phyloP scores from a whole-genome alignment of 2,888 invertebrate species.

The Carabus problematicus region DNA sequence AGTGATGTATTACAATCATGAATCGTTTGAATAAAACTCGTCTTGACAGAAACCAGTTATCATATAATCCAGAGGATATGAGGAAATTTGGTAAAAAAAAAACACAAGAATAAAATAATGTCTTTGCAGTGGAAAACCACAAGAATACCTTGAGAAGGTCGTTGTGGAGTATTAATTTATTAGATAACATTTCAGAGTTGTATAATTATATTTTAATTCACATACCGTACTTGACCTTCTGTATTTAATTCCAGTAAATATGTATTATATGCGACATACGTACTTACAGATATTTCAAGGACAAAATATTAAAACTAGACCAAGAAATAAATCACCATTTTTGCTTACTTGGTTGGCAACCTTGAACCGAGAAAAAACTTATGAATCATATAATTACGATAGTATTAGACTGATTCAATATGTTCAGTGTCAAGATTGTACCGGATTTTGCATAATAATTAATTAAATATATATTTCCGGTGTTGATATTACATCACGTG shows the following conservation, averaged over 20 bases:
- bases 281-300: not conserved
- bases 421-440: too few relatives aligned
- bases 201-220: conserved; percentile 38
- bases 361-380: too few relatives aligned
- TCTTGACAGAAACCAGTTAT: not conserved
- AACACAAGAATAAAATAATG: conserved; percentile 13
- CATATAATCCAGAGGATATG: not conserved
- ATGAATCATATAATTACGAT: too few relatives aligned
- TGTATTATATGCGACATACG: not conserved
- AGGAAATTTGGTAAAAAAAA: not conserved
- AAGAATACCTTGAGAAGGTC: conserved; percentile 35
- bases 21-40: not conserved
- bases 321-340: conserved; percentile 3
- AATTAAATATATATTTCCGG: too few relatives aligned
- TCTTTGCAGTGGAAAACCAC: conserved; percentile 15
- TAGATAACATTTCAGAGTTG: conserved; percentile 25
- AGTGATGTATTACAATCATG: not conserved
- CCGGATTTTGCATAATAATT: too few relatives aligned
- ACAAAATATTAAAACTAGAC: not conserved
- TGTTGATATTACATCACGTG: too few relatives aligned
- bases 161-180: conserved; percentile 23
- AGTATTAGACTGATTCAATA: too few relatives aligned
- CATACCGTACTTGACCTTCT: conserved; percentile 37
- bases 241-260: conserved; percentile 5
- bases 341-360: too few relatives aligned